Percentiles rank a stretch among this genome's conserved stretches.
phyloP scores from a whole-genome alignment of 1,140 invertebrate genomes.

The Latrodectus geometricus region DNA sequence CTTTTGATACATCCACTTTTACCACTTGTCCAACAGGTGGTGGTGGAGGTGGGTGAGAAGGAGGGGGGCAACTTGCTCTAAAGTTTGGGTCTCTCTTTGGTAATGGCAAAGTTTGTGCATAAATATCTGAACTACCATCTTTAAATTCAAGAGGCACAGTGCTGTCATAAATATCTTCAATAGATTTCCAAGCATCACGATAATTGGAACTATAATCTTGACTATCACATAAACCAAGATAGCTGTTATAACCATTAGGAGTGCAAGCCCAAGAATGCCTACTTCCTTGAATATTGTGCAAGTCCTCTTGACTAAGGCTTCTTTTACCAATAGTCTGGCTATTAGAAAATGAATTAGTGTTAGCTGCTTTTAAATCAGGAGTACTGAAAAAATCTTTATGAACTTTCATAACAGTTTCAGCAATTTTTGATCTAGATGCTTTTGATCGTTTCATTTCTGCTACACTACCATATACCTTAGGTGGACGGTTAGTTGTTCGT shows the following conservation, averaged over 20 bases:
- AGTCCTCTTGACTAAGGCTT: slow-evolving; percentile 69
- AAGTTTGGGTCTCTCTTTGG: slow-evolving; percentile 64
- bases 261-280: slow-evolving; percentile 68
- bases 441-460: slow-evolving; percentile 91
- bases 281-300: slow-evolving; percentile 64
- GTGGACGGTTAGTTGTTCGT: slow-evolving; percentile 70
- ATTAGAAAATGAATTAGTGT: slow-evolving; percentile 27
- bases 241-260: slow-evolving; percentile 59
- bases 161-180: slow-evolving; percentile 60
- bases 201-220: slow-evolving; percentile 48
- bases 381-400: slow-evolving; percentile 90
- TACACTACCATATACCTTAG: slow-evolving; percentile 90
- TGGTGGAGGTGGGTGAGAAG: slow-evolving; percentile 78
- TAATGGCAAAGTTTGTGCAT: slow-evolving; percentile 63
- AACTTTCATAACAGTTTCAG: slow-evolving; percentile 58
- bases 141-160: slow-evolving; percentile 14
- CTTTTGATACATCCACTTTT: slow-evolving; percentile 61
- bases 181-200: slow-evolving; percentile 58
- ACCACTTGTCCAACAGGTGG: slow-evolving; percentile 70
- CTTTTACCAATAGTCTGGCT: slow-evolving; percentile 54
- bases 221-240: slow-evolving; percentile 46
- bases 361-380: slow-evolving; percentile 77
- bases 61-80: slow-evolving; percentile 75
- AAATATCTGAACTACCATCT: slow-evolving; percentile 44
- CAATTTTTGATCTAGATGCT: slow-evolving; percentile 64